Conservation (phyloP, 2,797 vertebrate species). For the Sus cebifrons region DNA sequence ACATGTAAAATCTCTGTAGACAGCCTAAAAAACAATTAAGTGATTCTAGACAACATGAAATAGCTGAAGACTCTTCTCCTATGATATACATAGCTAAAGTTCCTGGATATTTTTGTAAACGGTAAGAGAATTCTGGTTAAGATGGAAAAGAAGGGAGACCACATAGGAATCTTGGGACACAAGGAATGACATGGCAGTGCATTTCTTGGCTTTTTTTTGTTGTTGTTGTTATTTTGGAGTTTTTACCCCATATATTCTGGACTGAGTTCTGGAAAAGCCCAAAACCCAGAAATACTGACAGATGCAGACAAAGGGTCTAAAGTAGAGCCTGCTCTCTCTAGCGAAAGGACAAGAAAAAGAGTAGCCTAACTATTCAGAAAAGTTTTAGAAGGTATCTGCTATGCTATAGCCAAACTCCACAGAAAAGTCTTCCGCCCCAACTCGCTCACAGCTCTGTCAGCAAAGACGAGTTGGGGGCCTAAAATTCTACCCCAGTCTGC, state of each 20-base stretch:
- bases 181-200: neutral
- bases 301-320: neutral
- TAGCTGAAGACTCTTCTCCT: neutral
- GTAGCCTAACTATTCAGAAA: neutral
- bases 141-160: neutral
- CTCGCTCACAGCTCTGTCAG: neutral
- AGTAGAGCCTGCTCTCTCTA: neutral
- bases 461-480: neutral
- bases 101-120: neutral
- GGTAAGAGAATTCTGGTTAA: neutral
- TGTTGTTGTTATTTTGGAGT: too few species aligned
- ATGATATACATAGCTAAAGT: neutral
- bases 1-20: neutral
- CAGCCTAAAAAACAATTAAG: neutral
- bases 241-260: neutral
- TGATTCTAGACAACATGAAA: neutral
- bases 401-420: neutral
- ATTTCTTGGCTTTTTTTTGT: neutral
- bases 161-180: neutral
- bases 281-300: neutral
- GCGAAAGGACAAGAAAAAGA: neutral
- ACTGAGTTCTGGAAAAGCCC: neutral
- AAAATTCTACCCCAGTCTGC: neutral
- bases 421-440: neutral
- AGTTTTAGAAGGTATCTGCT: neutral